A percentile compares a stretch with the other conserved stretches of the same genome.
Evolutionary conservation across 1,140 invertebrate species (phyloP).

Genomic region (Thaumatotibia leucotreta): DNA sequence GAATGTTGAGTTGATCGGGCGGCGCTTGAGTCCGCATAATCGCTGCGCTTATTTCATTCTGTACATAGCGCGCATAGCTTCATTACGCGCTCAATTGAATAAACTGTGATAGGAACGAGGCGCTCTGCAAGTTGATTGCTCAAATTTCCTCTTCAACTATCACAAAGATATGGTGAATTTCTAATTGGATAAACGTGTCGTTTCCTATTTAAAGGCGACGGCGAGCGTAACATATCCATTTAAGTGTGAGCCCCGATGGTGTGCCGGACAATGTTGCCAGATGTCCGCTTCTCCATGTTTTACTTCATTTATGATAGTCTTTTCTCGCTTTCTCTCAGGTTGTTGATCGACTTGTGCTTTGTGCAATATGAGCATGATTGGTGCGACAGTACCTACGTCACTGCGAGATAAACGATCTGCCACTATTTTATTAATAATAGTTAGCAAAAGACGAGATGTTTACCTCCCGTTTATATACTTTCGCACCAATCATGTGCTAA

Average conservation of each 20-base stretch:
- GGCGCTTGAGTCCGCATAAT: conserved; percentile 14
- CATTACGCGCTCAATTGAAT: conserved; percentile 75
- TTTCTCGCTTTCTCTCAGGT: no score
- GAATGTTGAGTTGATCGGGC: conserved; percentile 20
- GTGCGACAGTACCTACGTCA: no score
- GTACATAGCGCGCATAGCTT: conserved; percentile 67
- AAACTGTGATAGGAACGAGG: conserved; percentile 74
- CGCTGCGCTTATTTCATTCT: conserved; percentile 42
- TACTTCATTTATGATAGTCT: no score
- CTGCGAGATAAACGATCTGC: no score
- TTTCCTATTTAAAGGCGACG: conserved; percentile 75
- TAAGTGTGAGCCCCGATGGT: conserved; percentile 44
- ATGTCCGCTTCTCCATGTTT: no score
- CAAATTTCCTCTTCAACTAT: conserved; percentile 75
- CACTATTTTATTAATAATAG: no score
- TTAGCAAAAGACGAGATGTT: no score
- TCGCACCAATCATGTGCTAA: no score
- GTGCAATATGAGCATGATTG: no score
- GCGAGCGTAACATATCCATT: conserved; percentile 56
- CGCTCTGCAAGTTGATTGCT: conserved; percentile 73
- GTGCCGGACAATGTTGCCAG: conserved; percentile 13
- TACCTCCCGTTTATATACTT: no score
- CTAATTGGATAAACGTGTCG: conserved; percentile 77
- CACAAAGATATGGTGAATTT: conserved; percentile 77
- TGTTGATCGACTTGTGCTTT: no score